Base-by-base conservation (phyloP, 2,888 invertebrate species). In the Ganaspis brasiliensis region DNA sequence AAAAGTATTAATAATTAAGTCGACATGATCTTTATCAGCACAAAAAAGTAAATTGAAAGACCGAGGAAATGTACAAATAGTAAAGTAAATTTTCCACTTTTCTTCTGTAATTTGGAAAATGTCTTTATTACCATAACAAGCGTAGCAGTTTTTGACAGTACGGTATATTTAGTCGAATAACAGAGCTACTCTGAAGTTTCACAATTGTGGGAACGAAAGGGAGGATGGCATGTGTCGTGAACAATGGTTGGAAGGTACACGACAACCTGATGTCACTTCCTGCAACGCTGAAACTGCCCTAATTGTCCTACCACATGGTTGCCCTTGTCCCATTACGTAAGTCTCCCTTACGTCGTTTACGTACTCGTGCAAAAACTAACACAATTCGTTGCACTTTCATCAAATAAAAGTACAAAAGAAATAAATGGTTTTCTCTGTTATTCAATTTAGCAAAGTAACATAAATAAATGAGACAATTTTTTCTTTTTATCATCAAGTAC, bases 241-340 rank as follows among this genome's bases (percentile, higher is more conserved):
- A 86, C 86, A 86, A 86, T 86, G 81, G 86, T 82, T 84, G 78
- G 78, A 84, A 85, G 84, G 85, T 85, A 86, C 83, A 84, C 83
- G 81, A 84, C 86, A 86, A 84, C 86, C 85, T 85, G 85, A 86
- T 85, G 85, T 86, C 86, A 86, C 86, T 86, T 86, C 86, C 86
- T 86, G 84, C 84, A 83, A 83, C 77, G 82, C 80, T 81, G 84
- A 84, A 86, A 86, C 84, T 81, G 81, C 83, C 84, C 86, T 86
- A 86, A 86, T 86, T 86, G 86, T 86, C 82, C 81, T 79, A 84
- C 45, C 9, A 49, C 67, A 67, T 24, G 45, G 26, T 67, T 24
- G 40, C 63, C 40, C 63, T 63, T 63, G 63, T 19, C 21, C 59
- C 16, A 26, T 59, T 59, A 59, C 35, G 40, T 63, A 19, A 52